Base-by-base conservation (phyloP, 1,140 invertebrate genomes). In the Drosophila littoralis region DNA sequence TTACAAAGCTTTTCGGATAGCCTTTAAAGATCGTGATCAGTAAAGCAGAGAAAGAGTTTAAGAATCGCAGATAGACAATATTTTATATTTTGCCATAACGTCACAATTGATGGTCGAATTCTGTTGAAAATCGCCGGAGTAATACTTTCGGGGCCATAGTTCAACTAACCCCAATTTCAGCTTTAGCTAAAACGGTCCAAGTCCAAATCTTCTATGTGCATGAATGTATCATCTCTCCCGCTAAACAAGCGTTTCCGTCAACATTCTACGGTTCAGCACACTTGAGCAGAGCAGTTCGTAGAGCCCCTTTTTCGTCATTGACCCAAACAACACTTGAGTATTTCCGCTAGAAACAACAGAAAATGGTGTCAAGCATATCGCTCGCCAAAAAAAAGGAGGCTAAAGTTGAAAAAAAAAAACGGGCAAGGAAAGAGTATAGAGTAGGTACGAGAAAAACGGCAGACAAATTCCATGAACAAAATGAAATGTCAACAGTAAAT, bases 401-500 rank as follows among this genome's bases (percentile, higher is more conserved):
- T 28, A 8, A 9, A 22, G 59, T 15, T 35, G 50, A 17, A 58
- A 38, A 55, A 50, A 35, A 43, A 48, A 63, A 50, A 40, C 13
- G 69, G 22, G 2, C 22, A 70, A 45, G 17, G 7, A 46, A 36
- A 42, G 15, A 50, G 60, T 52, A 65, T 9, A 40, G 13, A 35
- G 10, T 36, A 28, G 59, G 43, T 60, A 45, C 72, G 71, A 51
- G 51, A 51, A 36, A 69, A 59, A 48, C 51, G 75, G 46, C 76
- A 83, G 82, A 83, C 79, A 88, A 88, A 88, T 88, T 89, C 77
- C 77, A 70, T 75, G 77, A 77, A 88, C 79, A 83, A 83, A 88
- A 88, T 88, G 79, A 89, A 88, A 88, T 88, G 83, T 88, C 83
- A 88, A 88, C 83, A 88, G 83, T 89, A 88, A 88, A 88, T 84